Evolutionary conservation across 1,140 invertebrate genomes (phyloP).

Genomic region (Lepidurus packardi): DNA sequence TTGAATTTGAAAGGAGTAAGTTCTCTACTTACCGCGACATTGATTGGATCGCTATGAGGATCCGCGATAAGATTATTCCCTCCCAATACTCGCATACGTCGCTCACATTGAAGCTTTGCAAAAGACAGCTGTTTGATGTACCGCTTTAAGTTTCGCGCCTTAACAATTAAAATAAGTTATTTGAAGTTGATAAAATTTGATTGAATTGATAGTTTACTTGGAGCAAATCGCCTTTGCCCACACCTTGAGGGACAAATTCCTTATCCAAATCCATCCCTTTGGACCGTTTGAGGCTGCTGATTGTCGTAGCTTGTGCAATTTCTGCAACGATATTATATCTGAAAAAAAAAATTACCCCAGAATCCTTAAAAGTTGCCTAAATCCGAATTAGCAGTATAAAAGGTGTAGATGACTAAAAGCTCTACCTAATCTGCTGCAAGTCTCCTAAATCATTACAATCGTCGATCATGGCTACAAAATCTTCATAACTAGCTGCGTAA

Average conservation of each 20-base stretch:
- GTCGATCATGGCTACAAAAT: constrained; percentile 79
- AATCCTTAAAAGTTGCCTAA: neutral
- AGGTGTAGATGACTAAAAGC: neutral
- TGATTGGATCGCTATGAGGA: neutral
- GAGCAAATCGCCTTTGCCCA: constrained; percentile 49
- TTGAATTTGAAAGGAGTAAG: neutral
- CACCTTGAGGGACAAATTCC: constrained; percentile 44
- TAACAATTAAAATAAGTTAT: constrained; percentile 34
- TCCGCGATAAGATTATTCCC: constrained; percentile 33
- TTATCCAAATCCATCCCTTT: constrained; percentile 70
- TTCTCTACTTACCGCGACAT: neutral
- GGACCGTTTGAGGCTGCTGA: constrained; percentile 78
- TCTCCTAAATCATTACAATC: constrained; percentile 72
- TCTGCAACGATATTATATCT: constrained; percentile 82
- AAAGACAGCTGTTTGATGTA: constrained; percentile 63
- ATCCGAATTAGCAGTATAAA: neutral
- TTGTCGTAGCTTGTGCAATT: constrained; percentile 86
- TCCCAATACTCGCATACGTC: constrained; percentile 65
- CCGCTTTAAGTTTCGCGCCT: constrained; percentile 49
- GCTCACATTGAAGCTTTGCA: constrained; percentile 76
- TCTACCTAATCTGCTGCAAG: constrained; percentile 67
- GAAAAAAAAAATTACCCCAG: constrained; percentile 39
- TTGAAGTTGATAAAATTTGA: neutral
- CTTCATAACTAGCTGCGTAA: constrained; percentile 82
- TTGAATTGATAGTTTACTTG: constrained; percentile 42